Base-by-base conservation (phyloP, 2,797 vertebrate genomes). In the Aulostomus chinensis region DNA sequence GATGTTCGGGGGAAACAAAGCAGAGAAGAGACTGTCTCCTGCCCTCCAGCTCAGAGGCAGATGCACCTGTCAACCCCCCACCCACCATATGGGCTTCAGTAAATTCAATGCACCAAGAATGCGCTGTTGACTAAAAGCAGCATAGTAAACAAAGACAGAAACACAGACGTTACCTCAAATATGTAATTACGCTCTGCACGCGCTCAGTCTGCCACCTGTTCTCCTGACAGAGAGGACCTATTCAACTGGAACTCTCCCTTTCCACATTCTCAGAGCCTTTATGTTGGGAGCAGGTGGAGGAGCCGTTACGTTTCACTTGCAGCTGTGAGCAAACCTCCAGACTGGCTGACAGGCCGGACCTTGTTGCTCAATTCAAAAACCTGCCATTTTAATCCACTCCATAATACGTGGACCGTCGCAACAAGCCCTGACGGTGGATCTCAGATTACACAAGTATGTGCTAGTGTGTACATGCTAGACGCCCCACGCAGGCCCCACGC, bases 1-100 rank as follows among this genome's bases (percentile, higher is more conserved):
- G 81, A 84, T 88, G 85, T 88, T 90, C 72, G 16, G 54, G 34
- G 74, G 71, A 78, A 85, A 89, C 82, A 88, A 89, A 87, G 69
- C 35, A 34, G 41, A 51, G 72, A 33, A 21, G 38, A 49, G 26
- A 26, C 51, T 55, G 75, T 71, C 72, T 84, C 39, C 46, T 76
- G 76, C 76, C 84, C 73, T 71, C 33, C 66, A 80, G 81, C 74
- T 70, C 15, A 55, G 67, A 55, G 73, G 54, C 73, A 80, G 68
- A 69, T 73, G 85, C 91, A 90, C 89, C 88, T 91, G 89, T 87
- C 75, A 66, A 31, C 48, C 60, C 68, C 51, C 58, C 26, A 4
- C 24, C 25, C 56, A 33, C 81, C 72, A 77, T 74, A 78, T 73
- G 61, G 71, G 66, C 66, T 21, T 24, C 48, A 58, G 34, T 30